Percentiles rank a stretch among this genome's conserved stretches.
These are phyloP conservation scores for Deilephila porcellus DNA, from an alignment of 2,888 invertebrate genomes.

Conservation along the genomic window DNA sequence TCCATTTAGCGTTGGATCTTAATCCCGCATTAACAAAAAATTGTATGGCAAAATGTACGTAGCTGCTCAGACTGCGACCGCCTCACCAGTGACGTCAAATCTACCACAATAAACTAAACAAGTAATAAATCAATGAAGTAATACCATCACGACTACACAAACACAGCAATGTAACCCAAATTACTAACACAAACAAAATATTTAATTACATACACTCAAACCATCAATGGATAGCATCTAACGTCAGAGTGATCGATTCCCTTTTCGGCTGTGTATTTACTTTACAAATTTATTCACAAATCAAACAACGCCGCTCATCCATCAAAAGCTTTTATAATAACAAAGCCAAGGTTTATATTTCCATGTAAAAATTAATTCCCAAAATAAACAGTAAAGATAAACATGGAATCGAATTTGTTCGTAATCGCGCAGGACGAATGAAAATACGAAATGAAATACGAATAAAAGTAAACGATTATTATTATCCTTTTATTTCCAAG, in stretches of 20 bases:
- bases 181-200: conserved; percentile 8
- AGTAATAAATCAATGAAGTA: neutral
- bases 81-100: no score
- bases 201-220: conserved; percentile 16
- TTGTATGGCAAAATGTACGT: no score
- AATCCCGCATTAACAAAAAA: no score
- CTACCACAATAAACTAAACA: no score
- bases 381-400: neutral
- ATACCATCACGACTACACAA: neutral
- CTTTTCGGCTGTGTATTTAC: conserved; percentile 4
- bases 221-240: conserved; percentile 2
- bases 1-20: no score
- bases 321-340: conserved; percentile 17
- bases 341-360: conserved; percentile 2
- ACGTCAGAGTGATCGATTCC: conserved; percentile 9
- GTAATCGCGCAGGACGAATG: neutral
- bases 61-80: no score
- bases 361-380: neutral
- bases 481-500: no score
- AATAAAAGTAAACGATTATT: no score
- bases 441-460: no score
- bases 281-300: conserved; percentile 19
- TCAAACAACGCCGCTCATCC: conserved; percentile 11
- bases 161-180: neutral
- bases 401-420: neutral